Base-by-base conservation (phyloP, 1,140 invertebrate species). In the Odontomachus brunneus region DNA sequence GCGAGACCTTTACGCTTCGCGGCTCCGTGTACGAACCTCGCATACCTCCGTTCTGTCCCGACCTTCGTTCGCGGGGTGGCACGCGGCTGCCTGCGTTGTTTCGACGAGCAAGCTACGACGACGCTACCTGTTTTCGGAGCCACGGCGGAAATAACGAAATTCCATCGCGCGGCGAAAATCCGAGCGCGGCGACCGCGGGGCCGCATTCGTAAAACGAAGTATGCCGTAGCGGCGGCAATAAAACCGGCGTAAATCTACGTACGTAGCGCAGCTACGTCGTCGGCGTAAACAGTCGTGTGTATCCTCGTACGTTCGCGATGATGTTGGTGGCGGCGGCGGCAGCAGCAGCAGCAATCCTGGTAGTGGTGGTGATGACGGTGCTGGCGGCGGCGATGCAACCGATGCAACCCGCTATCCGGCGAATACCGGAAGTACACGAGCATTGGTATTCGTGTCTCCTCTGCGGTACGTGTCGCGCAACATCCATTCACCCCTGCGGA, bases 121-220 rank as follows among this genome's bases (percentile, higher is more conserved):
- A 59, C 63, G 82, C 62, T 29, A 72, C 38, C 44, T 51, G 57
- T 53, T 81, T 74, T 24, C 49, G 19, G 69, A 71, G 49, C 17
- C 29, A 57, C 19, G 33, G 24, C 75, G 84, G 85, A 89, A 87
- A 89, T 89, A 89, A 87, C 88, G 78, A 87, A 85, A 89, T 89
- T 89, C 88, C 88, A 87, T 87, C 74, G 82, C 19, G 76, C 75
- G 85, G 69, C 49, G 88, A 85, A 89, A 89, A 89, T 85, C 85
- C 88, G 78, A 11, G 63, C 71, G 51, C 67, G 59, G 75, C 71
- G 57, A 65, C 53, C 53, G 38, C 44, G 62, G 38, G 22, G 73
- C 14, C 57, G 84, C 83, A 78, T 86, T 72, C 78, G 87, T 83
- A 83, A 84, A 89, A 88, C 85, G 80, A 89, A 83, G 73, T 85